These are phyloP conservation scores for Yponomeuta cagnagella DNA, from an alignment of 2,888 invertebrate species.

Conservation along the genomic window DNA sequence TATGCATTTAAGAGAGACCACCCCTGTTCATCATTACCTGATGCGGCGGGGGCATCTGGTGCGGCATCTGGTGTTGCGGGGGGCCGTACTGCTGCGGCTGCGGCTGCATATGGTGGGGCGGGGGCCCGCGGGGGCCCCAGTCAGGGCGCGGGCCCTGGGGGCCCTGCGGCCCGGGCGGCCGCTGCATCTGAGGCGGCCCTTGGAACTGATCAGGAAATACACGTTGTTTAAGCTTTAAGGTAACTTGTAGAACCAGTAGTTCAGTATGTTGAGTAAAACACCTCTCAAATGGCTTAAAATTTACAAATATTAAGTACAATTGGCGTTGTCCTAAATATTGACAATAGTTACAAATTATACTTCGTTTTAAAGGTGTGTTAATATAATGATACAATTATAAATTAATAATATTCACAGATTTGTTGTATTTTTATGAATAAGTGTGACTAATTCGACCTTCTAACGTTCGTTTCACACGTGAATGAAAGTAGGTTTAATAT, in stretches of 20 bases:
- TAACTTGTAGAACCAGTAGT: not conserved
- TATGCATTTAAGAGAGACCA: no score
- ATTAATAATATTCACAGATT: no score
- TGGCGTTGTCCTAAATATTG: no score
- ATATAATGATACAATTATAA: no score
- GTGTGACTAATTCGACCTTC: no score
- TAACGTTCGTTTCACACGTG: no score
- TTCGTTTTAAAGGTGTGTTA: no score
- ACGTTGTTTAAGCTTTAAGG: not conserved
- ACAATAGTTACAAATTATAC: no score
- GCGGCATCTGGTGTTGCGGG: constrained; percentile 65
- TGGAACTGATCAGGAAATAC: constrained; percentile 42
- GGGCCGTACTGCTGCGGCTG: constrained; percentile 63
- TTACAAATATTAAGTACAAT: no score
- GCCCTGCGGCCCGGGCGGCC: constrained; percentile 35
- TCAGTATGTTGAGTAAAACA: not conserved
- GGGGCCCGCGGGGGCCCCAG: constrained; percentile 55
- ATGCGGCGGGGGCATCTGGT: constrained; percentile 66
- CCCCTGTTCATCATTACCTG: constrained; percentile 32
- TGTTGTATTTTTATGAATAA: no score
- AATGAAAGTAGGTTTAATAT: no score
- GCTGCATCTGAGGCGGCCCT: constrained; percentile 59
- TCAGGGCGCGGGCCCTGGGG: constrained; percentile 50
- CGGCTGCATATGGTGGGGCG: constrained; percentile 46
- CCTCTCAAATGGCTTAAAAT: no score